Evolutionary conservation across 2,113 vertebrate species (phyloP).

Genomic region (Lepus timidus): DNA sequence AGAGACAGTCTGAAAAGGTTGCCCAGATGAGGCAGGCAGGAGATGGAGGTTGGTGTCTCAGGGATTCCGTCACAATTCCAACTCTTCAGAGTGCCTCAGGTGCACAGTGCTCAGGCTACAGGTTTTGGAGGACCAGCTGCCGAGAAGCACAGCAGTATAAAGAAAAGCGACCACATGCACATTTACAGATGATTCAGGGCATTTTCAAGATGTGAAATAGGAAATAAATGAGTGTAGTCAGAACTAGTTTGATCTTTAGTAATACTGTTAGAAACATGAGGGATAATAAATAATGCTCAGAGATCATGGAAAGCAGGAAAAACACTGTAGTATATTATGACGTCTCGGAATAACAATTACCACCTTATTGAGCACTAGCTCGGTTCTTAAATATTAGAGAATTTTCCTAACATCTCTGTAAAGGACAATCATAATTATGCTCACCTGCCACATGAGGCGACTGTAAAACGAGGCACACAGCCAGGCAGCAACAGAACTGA

Average conservation of each 20-base stretch:
- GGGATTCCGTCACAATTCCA: conserved; percentile 33
- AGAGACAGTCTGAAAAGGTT: neutral
- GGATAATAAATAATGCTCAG: neutral
- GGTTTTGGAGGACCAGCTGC: neutral
- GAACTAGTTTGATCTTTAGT: conserved; percentile 32
- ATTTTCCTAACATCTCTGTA: conserved; percentile 15
- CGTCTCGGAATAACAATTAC: neutral
- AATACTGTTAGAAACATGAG: neutral
- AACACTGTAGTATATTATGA: neutral
- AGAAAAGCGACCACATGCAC: conserved; percentile 12
- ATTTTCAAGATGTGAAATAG: conserved; percentile 29
- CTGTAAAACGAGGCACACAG: neutral
- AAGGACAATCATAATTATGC: neutral
- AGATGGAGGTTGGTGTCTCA: neutral
- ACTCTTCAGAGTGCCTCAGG: conserved; percentile 26
- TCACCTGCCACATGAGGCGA: neutral
- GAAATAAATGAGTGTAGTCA: neutral
- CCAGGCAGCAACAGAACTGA: neutral
- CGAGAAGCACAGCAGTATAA: neutral
- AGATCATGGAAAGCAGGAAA: neutral
- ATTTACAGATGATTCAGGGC: neutral
- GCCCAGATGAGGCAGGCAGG: neutral
- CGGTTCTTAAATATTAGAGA: neutral
- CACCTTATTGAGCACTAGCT: neutral
- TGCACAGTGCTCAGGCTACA: conserved; percentile 3